Percentiles rank a stretch among this genome's conserved stretches.
Conservation (phyloP, 2,113 vertebrate genomes). For the Etia nguti region DNA sequence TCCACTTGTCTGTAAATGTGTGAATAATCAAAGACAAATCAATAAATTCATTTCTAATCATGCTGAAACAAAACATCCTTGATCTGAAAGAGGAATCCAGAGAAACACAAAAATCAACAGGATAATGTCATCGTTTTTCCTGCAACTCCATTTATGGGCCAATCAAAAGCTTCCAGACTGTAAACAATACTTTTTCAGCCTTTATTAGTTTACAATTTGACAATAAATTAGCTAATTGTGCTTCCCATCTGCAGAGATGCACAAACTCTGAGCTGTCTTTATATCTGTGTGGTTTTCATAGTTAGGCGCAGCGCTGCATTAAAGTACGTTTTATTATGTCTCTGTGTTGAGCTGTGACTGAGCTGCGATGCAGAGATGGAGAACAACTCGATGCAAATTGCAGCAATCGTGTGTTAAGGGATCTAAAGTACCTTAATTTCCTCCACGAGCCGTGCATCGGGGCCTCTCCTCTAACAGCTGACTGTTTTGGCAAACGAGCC, state of each 20-base stretch:
- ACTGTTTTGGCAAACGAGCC: neutral
- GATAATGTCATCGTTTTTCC: neutral
- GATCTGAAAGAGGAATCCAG: accelerated
- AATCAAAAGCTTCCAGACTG: neutral
- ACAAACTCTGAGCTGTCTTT: neutral
- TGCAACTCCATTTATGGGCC: too few species aligned
- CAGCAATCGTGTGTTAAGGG: neutral
- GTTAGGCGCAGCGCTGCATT: accelerated
- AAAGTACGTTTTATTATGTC: accelerated
- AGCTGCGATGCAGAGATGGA: neutral
- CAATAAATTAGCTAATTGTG: accelerated
- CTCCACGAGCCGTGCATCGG: neutral
- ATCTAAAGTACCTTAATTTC: neutral
- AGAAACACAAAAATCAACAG: accelerated
- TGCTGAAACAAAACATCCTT: neutral
- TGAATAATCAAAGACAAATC: neutral
- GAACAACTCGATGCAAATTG: neutral
- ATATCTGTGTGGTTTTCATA: accelerated
- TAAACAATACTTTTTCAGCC: neutral
- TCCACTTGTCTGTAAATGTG: neutral
- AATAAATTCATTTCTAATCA: neutral
- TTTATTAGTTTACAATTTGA: neutral
- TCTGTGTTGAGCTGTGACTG: neutral
- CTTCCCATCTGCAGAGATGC: neutral
- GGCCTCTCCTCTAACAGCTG: neutral